Base-by-base conservation (phyloP, 1,140 invertebrate species). In the Sitodiplosis mosellana region DNA sequence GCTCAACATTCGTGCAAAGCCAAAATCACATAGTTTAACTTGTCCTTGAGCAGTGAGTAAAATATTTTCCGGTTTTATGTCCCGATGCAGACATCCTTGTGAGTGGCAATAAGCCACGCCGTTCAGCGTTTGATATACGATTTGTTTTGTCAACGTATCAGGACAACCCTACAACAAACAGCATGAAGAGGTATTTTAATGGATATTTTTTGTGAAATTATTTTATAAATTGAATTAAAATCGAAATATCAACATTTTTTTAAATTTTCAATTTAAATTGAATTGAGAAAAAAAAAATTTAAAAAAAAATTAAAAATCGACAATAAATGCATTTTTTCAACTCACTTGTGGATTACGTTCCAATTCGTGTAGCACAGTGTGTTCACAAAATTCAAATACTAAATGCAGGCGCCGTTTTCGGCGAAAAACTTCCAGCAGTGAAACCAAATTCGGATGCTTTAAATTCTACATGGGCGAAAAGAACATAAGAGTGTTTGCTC, bases 21-120 rank as follows among this genome's bases (percentile, higher is more conserved):
- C 95, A 68, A 99, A 99, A 64, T 99, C 95, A 59, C 93, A 98
- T 0, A 99, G 70, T 69, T 99, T 99, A 15, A 99, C 89, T 21
- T 95, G 80, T 0, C 92, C 91, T 27, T 27, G 27, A 5, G 27
- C 27, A 14, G 36, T 18, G 5, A 43, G 10, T 15, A 99, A 69
- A 51, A 99, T 98, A 64, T 99, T 99, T 72, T 99, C 95, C 2
- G 95, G 95, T 64, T 99, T 98, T 1, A 99, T 90, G 64, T 98
- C 94, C 34, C 92, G 76, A 61, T 97, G 92, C 57, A 97, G 90
- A 62, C 90, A 93, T 63, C 93, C 93, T 59, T 97, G 83, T 44
- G 84, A 77, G 67, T 99, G 95, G 66, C 94, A 98, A 68, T 96
- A 99, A 33, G 84, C 81, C 2, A 99, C 77, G 0, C 90, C 94